Evolutionary conservation across 1,140 invertebrate species (phyloP).

Genomic region (Lepidurus apus): DNA sequence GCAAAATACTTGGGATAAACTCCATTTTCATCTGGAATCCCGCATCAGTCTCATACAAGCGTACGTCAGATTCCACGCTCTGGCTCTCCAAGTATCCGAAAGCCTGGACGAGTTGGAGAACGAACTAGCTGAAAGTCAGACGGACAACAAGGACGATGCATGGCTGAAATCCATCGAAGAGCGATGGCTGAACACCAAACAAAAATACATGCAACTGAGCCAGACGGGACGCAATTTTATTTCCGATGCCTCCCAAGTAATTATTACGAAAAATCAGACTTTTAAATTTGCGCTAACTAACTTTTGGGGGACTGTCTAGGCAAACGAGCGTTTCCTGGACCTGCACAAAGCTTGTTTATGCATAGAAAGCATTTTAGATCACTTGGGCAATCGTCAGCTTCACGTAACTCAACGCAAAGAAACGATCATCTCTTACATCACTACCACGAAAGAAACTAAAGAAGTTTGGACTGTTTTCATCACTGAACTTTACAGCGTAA

Average conservation of each 20-base stretch:
- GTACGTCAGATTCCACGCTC: conserved; percentile 68
- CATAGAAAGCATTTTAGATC: conserved; percentile 63
- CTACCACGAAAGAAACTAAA: conserved; percentile 24
- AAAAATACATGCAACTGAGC: conserved; percentile 55
- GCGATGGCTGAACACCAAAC: conserved; percentile 56
- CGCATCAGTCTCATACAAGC: conserved; percentile 58
- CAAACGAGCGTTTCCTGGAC: conserved; percentile 68
- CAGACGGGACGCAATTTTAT: conserved; percentile 62
- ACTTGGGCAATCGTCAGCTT: conserved; percentile 61
- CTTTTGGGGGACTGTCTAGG: conserved; percentile 48
- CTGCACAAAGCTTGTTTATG: conserved; percentile 59
- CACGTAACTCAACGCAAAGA: conserved; percentile 53
- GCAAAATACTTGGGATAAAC: conserved; percentile 57
- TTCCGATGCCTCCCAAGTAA: conserved; percentile 50
- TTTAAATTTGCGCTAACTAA: conserved; percentile 18
- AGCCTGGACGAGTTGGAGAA: conserved; percentile 62
- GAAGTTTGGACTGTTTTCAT: conserved; percentile 27
- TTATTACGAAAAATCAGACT: neutral
- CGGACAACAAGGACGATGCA: conserved; percentile 48
- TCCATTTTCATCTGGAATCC: conserved; percentile 57
- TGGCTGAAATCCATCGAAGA: conserved; percentile 50
- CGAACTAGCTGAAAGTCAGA: conserved; percentile 38
- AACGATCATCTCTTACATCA: conserved; percentile 24
- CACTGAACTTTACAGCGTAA: conserved; percentile 26
- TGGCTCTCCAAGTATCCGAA: conserved; percentile 58